Percentiles rank a stretch among this genome's conserved stretches.
Evolutionary conservation across 2,113 vertebrate species (phyloP).

Genomic region (Phrynocephalus versicolor): DNA sequence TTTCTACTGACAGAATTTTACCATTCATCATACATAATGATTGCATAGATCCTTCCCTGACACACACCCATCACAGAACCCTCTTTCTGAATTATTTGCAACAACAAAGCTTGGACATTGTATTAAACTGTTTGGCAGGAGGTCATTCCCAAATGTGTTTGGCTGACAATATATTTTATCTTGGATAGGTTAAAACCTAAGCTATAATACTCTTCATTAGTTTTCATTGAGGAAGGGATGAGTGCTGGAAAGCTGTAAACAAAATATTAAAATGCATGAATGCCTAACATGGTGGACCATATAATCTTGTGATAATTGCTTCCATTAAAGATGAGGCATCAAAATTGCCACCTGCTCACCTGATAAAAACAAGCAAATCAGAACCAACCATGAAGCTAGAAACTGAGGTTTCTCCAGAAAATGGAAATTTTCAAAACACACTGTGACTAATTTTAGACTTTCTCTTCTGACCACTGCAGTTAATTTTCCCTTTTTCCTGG

Average conservation of each 20-base stretch:
- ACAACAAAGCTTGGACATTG: constrained; percentile 43
- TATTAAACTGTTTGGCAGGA: constrained; percentile 45
- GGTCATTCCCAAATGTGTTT: constrained; percentile 46
- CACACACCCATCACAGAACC: constrained; percentile 39
- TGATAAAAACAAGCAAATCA: constrained; percentile 47
- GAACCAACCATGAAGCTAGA: constrained; percentile 30
- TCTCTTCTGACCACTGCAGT: background rate
- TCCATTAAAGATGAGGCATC: constrained; percentile 62
- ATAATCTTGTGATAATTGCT: constrained; percentile 62
- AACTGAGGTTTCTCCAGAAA: constrained; percentile 30
- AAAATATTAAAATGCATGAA: constrained; percentile 65
- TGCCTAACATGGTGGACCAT: constrained; percentile 36
- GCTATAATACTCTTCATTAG: constrained; percentile 48
- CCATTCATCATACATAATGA: constrained; percentile 9
- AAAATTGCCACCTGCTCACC: constrained; percentile 56
- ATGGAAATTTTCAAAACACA: constrained; percentile 32
- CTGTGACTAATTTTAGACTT: background rate
- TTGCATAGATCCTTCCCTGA: background rate
- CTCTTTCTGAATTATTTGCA: constrained; percentile 23
- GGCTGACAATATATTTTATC: constrained; percentile 53
- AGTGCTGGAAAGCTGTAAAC: constrained; percentile 53
- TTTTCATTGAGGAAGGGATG: constrained; percentile 42
- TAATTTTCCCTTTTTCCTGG: background rate
- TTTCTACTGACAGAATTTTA: background rate
- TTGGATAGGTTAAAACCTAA: constrained; percentile 42